These are phyloP conservation scores for Hydra vulgaris DNA, from an alignment of 30 jellyfish, hydroid and myxozoan species.

Conservation along the genomic window DNA sequence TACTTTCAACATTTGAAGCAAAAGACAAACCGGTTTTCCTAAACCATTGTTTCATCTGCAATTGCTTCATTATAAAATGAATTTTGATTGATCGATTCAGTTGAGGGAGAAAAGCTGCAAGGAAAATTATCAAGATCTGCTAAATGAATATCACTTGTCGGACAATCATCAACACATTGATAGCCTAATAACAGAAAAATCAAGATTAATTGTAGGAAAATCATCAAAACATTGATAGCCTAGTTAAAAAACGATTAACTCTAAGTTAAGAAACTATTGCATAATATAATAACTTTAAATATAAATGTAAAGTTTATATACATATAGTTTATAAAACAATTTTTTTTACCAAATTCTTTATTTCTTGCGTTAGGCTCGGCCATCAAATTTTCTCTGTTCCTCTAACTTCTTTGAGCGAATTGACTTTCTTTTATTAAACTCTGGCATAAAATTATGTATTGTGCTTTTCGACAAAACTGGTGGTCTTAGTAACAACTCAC, in stretches of 20 bases:
- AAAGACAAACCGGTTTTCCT: neutral
- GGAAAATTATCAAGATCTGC: constrained; percentile 24
- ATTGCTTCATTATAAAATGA: neutral
- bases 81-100: neutral
- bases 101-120: constrained; percentile 16
- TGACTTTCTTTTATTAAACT: constrained; percentile 49
- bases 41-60: neutral
- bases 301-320: too few species aligned
- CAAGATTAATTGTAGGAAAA: too few species aligned
- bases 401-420: constrained; percentile 55
- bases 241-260: too few species aligned
- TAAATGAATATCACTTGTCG: neutral
- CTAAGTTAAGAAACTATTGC: too few species aligned
- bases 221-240: neutral
- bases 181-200: neutral
- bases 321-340: too few species aligned
- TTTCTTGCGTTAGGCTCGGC: constrained; percentile 24
- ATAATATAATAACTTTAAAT: too few species aligned
- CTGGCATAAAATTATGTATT: constrained; percentile 48
- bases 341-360: constrained; percentile 19
- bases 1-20: constrained; percentile 17
- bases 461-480: constrained; percentile 78
- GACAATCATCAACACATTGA: neutral
- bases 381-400: constrained; percentile 56
- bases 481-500: constrained; percentile 69